A percentile compares a stretch with the other conserved stretches of the same genome.
These are phyloP conservation scores for Caenorhabditis macrosperma DNA, from an alignment of 2,888 invertebrate species.

Conservation along the genomic window DNA sequence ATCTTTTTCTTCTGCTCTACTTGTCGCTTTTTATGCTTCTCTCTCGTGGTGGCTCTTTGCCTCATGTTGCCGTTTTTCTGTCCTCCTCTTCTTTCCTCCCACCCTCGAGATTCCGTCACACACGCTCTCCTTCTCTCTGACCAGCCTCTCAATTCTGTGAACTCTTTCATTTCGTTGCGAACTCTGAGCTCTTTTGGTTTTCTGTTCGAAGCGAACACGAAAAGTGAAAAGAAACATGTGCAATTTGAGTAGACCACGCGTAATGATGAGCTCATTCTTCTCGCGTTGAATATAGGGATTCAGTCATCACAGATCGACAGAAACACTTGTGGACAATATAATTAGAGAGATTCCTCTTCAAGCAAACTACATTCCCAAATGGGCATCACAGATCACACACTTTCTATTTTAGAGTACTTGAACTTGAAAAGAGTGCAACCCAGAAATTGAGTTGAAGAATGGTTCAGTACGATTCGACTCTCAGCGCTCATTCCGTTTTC, in stretches of 20 bases:
- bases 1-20: conserved; percentile 45
- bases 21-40: conserved; percentile 26
- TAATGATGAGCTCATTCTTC: too few relatives aligned
- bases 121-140: conserved; percentile 16
- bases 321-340: too few relatives aligned
- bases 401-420: neutral
- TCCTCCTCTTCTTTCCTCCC: conserved; percentile 1
- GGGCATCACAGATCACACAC: too few relatives aligned
- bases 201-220: neutral
- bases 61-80: conserved; percentile 43
- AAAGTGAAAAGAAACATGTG: neutral
- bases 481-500: neutral
- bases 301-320: too few relatives aligned
- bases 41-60: neutral
- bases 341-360: too few relatives aligned
- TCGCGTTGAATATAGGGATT: too few relatives aligned
- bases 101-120: conserved; percentile 37
- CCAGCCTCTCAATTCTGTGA: neutral
- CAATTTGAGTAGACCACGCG: too few relatives aligned
- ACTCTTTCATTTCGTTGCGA: neutral
- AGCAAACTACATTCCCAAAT: too few relatives aligned
- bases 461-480: neutral
- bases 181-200: conserved; percentile 1
- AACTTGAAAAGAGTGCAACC: neutral
- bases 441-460: too few relatives aligned